Evolutionary conservation across 1,140 invertebrate species (phyloP).

Genomic region (Drosophila gunungcola): DNA sequence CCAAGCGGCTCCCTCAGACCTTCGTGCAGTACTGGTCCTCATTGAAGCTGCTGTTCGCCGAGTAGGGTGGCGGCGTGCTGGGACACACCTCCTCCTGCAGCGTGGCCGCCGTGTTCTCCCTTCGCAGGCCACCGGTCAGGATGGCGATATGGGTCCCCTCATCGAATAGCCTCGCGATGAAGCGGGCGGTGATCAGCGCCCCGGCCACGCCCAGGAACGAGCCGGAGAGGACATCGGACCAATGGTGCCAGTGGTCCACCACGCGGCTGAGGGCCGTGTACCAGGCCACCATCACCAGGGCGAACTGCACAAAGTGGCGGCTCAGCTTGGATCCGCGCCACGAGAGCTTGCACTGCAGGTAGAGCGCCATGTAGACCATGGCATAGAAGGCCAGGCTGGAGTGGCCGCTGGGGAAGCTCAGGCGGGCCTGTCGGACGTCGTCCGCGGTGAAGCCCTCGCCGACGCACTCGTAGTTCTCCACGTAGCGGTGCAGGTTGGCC

Average conservation of each 20-base stretch:
- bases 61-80: conserved; percentile 71
- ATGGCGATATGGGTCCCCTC: neutral
- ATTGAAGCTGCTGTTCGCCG: conserved; percentile 50
- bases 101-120: conserved; percentile 71
- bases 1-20: conserved; percentile 24
- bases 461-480: conserved; percentile 88
- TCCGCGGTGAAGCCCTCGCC: conserved; percentile 85
- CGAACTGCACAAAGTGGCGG: conserved; percentile 90
- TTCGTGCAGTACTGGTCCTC: conserved; percentile 74
- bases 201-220: conserved; percentile 61
- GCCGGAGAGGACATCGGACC: conserved; percentile 74
- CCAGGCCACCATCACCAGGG: conserved; percentile 86
- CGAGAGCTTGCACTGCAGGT: conserved; percentile 91
- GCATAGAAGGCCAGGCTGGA: conserved; percentile 91
- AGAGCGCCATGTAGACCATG: conserved; percentile 92
- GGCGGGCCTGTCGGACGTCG: conserved; percentile 89
- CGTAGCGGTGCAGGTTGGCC: conserved; percentile 87
- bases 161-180: conserved; percentile 62
- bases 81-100: conserved; percentile 72
- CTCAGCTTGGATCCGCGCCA: conserved; percentile 90
- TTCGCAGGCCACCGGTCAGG: conserved; percentile 35
- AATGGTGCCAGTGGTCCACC: conserved; percentile 82
- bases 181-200: conserved; percentile 67
- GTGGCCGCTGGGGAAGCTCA: conserved; percentile 93
- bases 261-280: conserved; percentile 75